A percentile compares a stretch with the other conserved stretches of the same genome.
Conservation (phyloP, 64 coral and sea anemone species). For the Pocillopora damicornis region DNA sequence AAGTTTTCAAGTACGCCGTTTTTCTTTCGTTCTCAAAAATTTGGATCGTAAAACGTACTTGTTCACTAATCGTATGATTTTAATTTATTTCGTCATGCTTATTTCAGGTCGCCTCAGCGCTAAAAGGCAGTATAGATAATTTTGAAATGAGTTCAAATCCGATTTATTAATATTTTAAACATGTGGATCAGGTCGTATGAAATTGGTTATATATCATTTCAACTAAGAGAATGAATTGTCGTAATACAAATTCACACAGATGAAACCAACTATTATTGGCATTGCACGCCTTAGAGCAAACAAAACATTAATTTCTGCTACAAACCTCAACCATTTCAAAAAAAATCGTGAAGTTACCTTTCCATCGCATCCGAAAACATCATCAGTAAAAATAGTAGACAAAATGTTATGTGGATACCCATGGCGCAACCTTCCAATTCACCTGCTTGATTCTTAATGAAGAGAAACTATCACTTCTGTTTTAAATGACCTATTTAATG, state of each 20-base stretch:
- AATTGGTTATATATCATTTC: neutral
- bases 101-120: neutral
- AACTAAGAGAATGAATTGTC: neutral
- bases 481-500: neutral
- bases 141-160: neutral
- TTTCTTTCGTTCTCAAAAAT: too few relatives aligned
- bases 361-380: neutral
- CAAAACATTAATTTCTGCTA: neutral
- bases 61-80: too few relatives aligned
- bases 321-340: neutral
- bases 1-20: too few relatives aligned
- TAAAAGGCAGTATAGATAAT: neutral
- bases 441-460: neutral
- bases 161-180: neutral
- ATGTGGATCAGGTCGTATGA: neutral
- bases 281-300: neutral
- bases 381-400: neutral
- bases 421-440: neutral
- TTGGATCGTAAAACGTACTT: too few relatives aligned
- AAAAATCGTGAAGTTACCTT: neutral
- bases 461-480: neutral
- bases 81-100: neutral
- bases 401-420: neutral
- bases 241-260: neutral
- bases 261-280: neutral